Percentiles rank a stretch among this genome's conserved stretches.
Conservation (phyloP, 30 jellyfish, hydroid and myxozoan genomes). For the Aurelia coerulea region DNA sequence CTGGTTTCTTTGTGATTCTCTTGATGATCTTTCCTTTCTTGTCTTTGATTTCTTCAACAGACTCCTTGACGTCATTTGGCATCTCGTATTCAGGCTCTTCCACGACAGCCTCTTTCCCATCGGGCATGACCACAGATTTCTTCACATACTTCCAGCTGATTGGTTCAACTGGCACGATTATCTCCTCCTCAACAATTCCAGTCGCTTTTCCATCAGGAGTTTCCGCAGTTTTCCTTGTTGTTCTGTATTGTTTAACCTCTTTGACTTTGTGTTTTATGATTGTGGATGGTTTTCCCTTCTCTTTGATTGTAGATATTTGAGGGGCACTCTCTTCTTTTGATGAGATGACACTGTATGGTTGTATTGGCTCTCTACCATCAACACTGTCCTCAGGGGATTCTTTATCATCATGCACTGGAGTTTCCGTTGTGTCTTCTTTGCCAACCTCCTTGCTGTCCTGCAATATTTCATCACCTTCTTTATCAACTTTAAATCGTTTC, state of each 20-base stretch:
- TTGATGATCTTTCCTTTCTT: constrained; percentile 65
- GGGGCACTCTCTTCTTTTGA: constrained; percentile 39
- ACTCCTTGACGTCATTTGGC: constrained; percentile 69
- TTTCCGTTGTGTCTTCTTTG: neutral
- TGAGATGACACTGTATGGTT: constrained; percentile 28
- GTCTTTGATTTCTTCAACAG: constrained; percentile 78
- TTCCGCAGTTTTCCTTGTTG: constrained; percentile 21
- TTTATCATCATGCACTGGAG: neutral
- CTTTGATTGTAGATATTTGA: constrained; percentile 2
- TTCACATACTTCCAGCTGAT: constrained; percentile 35
- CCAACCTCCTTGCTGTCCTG: constrained; percentile 15
- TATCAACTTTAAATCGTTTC: constrained; percentile 61
- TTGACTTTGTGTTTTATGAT: neutral
- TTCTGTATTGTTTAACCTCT: neutral
- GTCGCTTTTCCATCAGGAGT: constrained; percentile 22
- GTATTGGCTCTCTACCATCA: neutral
- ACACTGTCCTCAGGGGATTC: neutral
- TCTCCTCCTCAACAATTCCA: constrained; percentile 44
- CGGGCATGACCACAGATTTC: constrained; percentile 46
- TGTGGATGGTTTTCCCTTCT: constrained; percentile 28
- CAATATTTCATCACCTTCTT: constrained; percentile 71
- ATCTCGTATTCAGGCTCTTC: constrained; percentile 86
- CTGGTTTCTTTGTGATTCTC: constrained; percentile 56
- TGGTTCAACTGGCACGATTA: constrained; percentile 68
- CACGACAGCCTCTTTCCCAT: constrained; percentile 58